Evolutionary conservation across 1,140 invertebrate species (phyloP), one percentile per base, ranked within the genome.

Genomic region (Parasteatoda tepidariorum): DNA sequence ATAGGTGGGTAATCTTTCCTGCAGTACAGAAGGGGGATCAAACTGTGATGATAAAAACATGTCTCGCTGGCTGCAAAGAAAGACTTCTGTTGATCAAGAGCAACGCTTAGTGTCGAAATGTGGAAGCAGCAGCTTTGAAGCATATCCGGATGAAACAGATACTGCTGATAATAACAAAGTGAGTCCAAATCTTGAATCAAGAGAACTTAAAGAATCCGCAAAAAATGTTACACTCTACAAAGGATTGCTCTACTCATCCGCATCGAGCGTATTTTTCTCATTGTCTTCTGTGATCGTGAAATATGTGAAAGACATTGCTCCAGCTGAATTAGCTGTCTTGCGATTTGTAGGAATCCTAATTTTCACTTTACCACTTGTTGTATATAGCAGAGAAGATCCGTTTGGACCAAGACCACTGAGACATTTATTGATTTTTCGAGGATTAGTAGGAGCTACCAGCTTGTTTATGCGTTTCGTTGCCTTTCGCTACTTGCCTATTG

Each of bases 221-320:
- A 18, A 11, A 55, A 22, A 6, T 22, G n/a, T 34, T 24, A 57
- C 61, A 22, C 61, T 87, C 22, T 87, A 85, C 66, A 85, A 86
- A 67, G 86, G 86, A 33, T 61, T 87, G 11, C 54, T 87, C 24
- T 87, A 84, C 34, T 85, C 86, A 33, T 85, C 86, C 5, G 18
- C 83, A 24, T 96, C 95, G 5, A 95, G 94, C 7, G 88, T 96
- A 9, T 96, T 96, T 87, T 97, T 96, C 88, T 96, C 95, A 2
- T 89, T 97, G 38, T 95, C 94, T 87, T 95, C 95, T 28, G 94
- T 96, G 2, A 95, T 97, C 85, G 95, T 97, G 0, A 97, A 97
- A 88, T 85, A 87, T 26, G 66, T 88, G 26, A 85, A 82, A 1
- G 93, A 95, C 83, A 92, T 96, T 57, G 93, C 95, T 89, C 95